Evolutionary conservation across 2,797 vertebrate species (phyloP).

Genomic region (Pseudochirops corinnae): DNA sequence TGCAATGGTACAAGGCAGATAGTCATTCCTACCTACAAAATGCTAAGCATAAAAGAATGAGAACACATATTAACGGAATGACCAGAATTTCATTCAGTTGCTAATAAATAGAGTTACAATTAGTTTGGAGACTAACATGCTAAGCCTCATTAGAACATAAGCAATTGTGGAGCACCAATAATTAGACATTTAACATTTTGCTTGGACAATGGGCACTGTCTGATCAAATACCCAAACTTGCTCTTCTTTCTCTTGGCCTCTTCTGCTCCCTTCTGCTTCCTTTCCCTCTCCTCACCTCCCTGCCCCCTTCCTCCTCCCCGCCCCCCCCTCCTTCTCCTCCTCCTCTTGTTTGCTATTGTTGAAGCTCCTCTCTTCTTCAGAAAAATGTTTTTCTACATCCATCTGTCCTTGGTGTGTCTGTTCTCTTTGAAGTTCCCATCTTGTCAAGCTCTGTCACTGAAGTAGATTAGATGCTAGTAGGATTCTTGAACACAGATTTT

Average conservation of each 20-base stretch:
- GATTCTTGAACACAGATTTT: not conserved
- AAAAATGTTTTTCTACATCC: not conserved
- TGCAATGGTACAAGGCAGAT: not conserved
- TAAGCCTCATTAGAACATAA: not conserved
- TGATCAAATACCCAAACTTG: not conserved
- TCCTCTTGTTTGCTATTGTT: not conserved
- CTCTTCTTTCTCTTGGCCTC: not conserved
- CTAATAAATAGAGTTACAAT: not conserved
- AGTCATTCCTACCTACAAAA: not conserved
- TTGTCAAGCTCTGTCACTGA: not conserved
- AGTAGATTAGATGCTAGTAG: not conserved
- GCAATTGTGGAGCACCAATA: not conserved
- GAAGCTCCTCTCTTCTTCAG: not conserved
- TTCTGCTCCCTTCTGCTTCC: too few relatives aligned
- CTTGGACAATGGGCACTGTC: not conserved
- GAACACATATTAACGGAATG: not conserved
- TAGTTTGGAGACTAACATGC: not conserved
- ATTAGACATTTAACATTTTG: not conserved
- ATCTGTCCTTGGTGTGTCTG: not conserved
- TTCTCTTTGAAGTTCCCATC: not conserved
- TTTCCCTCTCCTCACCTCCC: too few relatives aligned
- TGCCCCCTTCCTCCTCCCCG: rapidly evolving
- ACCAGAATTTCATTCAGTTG: not conserved
- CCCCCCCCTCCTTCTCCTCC: too few relatives aligned
- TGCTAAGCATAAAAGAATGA: not conserved